Evolutionary conservation across 1,140 invertebrate species (phyloP), one percentile per base, ranked within the genome.

Genomic region (Globodera rostochiensis): DNA sequence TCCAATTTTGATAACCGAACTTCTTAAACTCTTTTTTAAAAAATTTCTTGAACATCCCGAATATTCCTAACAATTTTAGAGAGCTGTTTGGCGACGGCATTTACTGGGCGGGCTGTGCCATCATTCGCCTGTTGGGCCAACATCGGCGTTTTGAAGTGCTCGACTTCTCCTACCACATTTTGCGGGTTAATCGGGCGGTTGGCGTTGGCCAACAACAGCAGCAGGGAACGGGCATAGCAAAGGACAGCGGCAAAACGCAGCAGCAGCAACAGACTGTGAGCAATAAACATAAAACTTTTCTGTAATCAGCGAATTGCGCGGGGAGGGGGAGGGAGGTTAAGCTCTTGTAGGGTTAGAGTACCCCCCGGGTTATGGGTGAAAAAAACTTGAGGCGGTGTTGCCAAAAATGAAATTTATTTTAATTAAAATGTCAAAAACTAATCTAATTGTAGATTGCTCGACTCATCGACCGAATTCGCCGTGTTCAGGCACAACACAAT

Each of bases 61-160:
- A 36, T 36, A 36, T 36, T 36, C 3, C 9, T 60, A 60, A 53
- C 11, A 79, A 70, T 87, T 91, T 91, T 15, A 96, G 95, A 90
- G 95, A 98, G 91, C 91, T 99, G 83, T 99, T 97, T 91, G 98
- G 98, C 19, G 98, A 99, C 92, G 97, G 97, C 15, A 92, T 99
- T 0, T 96, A 99, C 91, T 99, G 97, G 97, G 97, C 97, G 49
- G 97, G 96, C 0, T 98, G 96, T 91, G 94, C 95, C n/a, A 95
- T 99, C 92, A 96, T 99, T 80, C 94, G 96, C n/a, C 91, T 99
- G 25, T 91, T 99, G 67, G 95, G 95, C 0, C 97, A 99, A 90
- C 96, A 99, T 91, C 91, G 95, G 81, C 92, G 97, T 77, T 99
- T 99, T 91, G 97, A 99, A 90, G 96, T 96, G 13, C 92, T 99